Evolutionary conservation across 2,888 invertebrate genomes (phyloP).

Genomic region (Morinoia aosen): DNA sequence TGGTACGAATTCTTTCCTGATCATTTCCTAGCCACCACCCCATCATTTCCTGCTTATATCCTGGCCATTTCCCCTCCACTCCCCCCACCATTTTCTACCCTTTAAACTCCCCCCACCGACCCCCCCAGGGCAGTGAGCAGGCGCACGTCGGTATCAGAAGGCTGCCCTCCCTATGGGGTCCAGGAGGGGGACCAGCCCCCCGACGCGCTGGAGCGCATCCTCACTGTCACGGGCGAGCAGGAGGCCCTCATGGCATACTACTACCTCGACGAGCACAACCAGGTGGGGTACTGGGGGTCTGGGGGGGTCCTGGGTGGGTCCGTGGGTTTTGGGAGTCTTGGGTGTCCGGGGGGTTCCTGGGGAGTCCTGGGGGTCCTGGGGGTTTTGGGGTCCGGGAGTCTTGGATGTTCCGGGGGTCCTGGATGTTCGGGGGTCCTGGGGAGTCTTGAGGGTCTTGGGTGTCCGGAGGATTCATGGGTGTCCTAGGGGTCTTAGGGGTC

Average conservation of each 20-base stretch:
- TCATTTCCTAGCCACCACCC: too few species aligned
- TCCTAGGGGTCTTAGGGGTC: neutral
- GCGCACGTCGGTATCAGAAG: neutral
- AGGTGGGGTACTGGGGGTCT: slow-evolving; percentile 72
- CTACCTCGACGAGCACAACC: slow-evolving; percentile 89
- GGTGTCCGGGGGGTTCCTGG: slow-evolving; percentile 37
- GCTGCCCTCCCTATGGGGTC: neutral
- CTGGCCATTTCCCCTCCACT: too few species aligned
- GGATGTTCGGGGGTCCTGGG: neutral
- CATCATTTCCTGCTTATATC: too few species aligned
- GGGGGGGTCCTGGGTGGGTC: slow-evolving; percentile 62
- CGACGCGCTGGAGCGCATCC: slow-evolving; percentile 76
- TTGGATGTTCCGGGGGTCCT: too few species aligned
- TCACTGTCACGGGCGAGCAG: slow-evolving; percentile 84
- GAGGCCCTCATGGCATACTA: slow-evolving; percentile 93
- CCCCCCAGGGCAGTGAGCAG: slow-evolving; percentile 18
- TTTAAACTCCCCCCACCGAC: neutral
- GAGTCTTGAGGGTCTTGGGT: neutral
- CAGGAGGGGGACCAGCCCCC: neutral
- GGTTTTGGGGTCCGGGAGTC: too few species aligned
- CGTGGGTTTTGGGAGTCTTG: slow-evolving; percentile 65
- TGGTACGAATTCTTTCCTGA: too few species aligned
- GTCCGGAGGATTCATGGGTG: neutral
- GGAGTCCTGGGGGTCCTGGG: too few species aligned
- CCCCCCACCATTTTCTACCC: too few species aligned